These are phyloP conservation scores for Galbula dea DNA, from an alignment of 2,113 vertebrate species.

Conservation along the genomic window DNA sequence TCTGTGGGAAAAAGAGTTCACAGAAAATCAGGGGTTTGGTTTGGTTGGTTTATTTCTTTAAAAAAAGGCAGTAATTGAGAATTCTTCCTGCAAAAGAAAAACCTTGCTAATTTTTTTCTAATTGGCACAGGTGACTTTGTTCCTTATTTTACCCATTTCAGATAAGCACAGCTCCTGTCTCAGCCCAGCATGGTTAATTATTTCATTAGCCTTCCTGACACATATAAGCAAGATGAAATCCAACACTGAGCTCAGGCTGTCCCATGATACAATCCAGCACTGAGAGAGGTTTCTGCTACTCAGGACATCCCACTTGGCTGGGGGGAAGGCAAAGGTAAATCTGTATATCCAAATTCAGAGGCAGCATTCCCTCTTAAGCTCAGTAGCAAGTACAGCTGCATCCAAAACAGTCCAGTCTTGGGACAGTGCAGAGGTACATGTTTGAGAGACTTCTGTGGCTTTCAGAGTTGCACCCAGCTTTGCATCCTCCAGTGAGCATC, in stretches of 20 bases:
- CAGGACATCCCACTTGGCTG: not conserved
- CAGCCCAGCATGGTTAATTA: not conserved
- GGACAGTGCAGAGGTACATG: not conserved
- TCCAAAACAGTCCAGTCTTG: not conserved
- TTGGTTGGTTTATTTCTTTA: not conserved
- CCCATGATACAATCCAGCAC: not conserved
- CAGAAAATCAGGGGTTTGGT: not conserved
- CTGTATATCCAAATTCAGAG: fast-evolving
- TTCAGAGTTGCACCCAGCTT: not conserved
- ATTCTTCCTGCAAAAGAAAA: not conserved
- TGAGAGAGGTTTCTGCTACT: not conserved
- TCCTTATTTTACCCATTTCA: not conserved
- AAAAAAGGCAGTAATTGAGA: not conserved
- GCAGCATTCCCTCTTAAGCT: not conserved
- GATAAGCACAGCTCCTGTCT: not conserved
- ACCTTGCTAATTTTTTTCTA: not conserved
- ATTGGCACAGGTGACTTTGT: not conserved
- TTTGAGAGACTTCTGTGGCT: not conserved
- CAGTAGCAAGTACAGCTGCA: not conserved
- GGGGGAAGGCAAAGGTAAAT: not conserved
- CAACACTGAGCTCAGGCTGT: fast-evolving
- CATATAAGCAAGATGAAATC: not conserved
- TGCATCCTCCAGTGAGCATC: fast-evolving
- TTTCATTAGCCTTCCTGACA: not conserved
- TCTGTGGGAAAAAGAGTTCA: not conserved